Percentiles rank a stretch among this genome's conserved stretches.
Conservation (phyloP, 92 coral and sea anemone species). For the Bergia sp. region DNA sequence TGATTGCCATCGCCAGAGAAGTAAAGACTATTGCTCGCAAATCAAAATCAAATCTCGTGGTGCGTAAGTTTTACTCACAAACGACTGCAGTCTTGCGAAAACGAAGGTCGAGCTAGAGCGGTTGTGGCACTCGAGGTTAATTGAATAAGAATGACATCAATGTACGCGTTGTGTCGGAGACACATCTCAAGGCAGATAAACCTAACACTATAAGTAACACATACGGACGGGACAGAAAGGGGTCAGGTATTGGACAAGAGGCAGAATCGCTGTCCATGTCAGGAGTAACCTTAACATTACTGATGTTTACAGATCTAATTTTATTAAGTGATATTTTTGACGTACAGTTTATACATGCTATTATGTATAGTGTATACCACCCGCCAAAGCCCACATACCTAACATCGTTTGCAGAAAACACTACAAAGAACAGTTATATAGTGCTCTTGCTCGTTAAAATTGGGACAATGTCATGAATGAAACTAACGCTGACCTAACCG, state of each 20-base stretch:
- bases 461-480: slow-evolving; percentile 41
- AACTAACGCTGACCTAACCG: slow-evolving; percentile 51
- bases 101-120: too few species aligned
- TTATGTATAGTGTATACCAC: slow-evolving; percentile 47
- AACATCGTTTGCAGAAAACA: slow-evolving; percentile 48
- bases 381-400: slow-evolving; percentile 51
- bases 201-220: slow-evolving; percentile 28
- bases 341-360: too few species aligned
- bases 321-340: slow-evolving; percentile 58
- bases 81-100: too few species aligned
- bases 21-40: too few species aligned
- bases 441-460: slow-evolving; percentile 35
- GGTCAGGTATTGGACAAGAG: slow-evolving; percentile 45
- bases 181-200: slow-evolving; percentile 32
- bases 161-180: slow-evolving; percentile 22
- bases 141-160: too few species aligned
- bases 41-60: too few species aligned
- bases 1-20: too few species aligned
- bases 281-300: slow-evolving; percentile 55
- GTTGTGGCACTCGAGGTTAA: too few species aligned
- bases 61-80: too few species aligned
- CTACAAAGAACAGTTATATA: slow-evolving; percentile 36
- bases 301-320: slow-evolving; percentile 51
- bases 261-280: slow-evolving; percentile 58
- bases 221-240: slow-evolving; percentile 41